These are phyloP conservation scores for Myopa testacea DNA, from an alignment of 2,888 invertebrate genomes.

Conservation along the genomic window DNA sequence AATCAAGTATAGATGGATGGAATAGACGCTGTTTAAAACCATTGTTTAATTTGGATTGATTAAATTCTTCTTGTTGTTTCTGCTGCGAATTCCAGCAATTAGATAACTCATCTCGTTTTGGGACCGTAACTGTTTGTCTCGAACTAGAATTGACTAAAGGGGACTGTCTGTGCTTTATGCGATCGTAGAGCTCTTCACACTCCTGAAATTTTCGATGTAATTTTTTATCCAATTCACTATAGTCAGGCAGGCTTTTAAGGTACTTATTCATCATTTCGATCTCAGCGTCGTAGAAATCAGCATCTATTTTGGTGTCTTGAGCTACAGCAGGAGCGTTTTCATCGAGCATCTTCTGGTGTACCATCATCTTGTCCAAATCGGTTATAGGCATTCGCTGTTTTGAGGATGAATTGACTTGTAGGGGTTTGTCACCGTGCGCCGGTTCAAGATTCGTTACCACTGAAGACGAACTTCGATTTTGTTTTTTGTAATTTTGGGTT, in stretches of 20 bases:
- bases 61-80: constrained; percentile 44
- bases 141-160: constrained; percentile 65
- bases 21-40: constrained; percentile 56
- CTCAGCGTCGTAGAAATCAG: constrained; percentile 67
- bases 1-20: constrained; percentile 64
- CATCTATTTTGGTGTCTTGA: constrained; percentile 59
- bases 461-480: constrained; percentile 9
- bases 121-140: constrained; percentile 58
- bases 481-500: neutral
- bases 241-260: constrained; percentile 68
- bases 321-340: constrained; percentile 59
- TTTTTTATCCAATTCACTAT: constrained; percentile 67
- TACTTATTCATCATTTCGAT: constrained; percentile 69
- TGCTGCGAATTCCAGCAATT: neutral
- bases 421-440: neutral
- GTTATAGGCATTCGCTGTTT: constrained; percentile 47
- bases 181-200: constrained; percentile 67
- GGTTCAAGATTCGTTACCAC: neutral
- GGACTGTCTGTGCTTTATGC: constrained; percentile 58
- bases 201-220: constrained; percentile 68
- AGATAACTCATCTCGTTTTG: neutral
- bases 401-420: neutral
- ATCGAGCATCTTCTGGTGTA: constrained; percentile 60
- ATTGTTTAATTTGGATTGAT: neutral
- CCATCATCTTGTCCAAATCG: constrained; percentile 57